These are phyloP conservation scores for Spialia ferax DNA, from an alignment of 2,888 invertebrate species.

Conservation along the genomic window DNA sequence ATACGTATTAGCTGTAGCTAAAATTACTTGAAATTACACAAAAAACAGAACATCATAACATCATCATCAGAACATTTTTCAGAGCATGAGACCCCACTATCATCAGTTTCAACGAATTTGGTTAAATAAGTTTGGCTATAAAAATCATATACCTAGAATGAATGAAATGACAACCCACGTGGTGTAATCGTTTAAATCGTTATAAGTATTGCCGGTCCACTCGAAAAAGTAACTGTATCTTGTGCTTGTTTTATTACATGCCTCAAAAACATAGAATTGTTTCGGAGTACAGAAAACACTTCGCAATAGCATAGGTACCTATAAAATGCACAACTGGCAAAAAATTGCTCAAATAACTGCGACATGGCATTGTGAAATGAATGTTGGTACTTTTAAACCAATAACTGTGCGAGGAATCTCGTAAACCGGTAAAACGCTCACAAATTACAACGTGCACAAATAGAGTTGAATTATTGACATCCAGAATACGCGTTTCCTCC, in stretches of 20 bases:
- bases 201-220: too few relatives aligned
- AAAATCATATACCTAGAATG: too few relatives aligned
- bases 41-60: too few relatives aligned
- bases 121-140: too few relatives aligned
- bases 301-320: background rate
- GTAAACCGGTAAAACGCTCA: slow-evolving; percentile 13
- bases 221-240: too few relatives aligned
- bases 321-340: background rate
- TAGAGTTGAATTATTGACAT: slow-evolving; percentile 34
- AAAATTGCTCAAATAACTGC: slow-evolving; percentile 9
- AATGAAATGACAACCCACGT: too few relatives aligned
- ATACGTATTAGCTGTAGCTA: too few relatives aligned
- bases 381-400: slow-evolving; percentile 4
- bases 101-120: too few relatives aligned
- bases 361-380: slow-evolving; percentile 10
- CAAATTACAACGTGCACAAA: slow-evolving; percentile 10
- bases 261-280: background rate
- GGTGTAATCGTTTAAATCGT: too few relatives aligned
- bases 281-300: background rate
- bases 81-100: too few relatives aligned
- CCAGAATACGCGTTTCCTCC: slow-evolving; percentile 32
- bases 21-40: too few relatives aligned
- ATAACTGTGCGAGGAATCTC: slow-evolving; percentile 18
- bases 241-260: background rate
- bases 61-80: too few relatives aligned